Percentiles rank a stretch among this genome's conserved stretches.
phyloP scores from a whole-genome alignment of 1,140 invertebrate species.

The Scaptomyza montana region DNA sequence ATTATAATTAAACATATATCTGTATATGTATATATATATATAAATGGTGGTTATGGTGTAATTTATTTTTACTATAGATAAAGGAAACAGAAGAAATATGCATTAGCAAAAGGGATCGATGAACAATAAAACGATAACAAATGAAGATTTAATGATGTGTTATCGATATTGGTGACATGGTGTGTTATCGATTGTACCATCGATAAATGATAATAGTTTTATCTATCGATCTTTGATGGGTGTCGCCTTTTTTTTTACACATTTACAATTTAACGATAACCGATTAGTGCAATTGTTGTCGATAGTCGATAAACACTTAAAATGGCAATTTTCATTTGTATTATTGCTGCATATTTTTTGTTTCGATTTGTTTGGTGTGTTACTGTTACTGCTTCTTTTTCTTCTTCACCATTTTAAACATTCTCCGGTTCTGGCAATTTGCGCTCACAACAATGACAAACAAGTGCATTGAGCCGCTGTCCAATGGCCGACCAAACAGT shows the following conservation, averaged over 20 bases:
- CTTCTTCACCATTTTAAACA: constrained; percentile 56
- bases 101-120: too few species aligned
- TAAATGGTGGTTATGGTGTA: constrained; percentile 1
- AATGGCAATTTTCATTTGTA: background rate
- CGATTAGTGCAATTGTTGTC: too few species aligned
- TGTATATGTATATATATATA: too few species aligned
- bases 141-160: too few species aligned
- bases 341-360: background rate
- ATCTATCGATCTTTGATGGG: too few species aligned
- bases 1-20: constrained; percentile 11
- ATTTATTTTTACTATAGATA: background rate
- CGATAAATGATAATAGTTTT: background rate
- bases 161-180: background rate
- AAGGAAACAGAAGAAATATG: background rate
- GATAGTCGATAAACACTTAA: too few species aligned
- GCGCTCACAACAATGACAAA: constrained; percentile 82
- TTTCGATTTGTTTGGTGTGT: too few species aligned
- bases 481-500: constrained; percentile 80
- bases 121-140: too few species aligned
- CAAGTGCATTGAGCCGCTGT: constrained; percentile 77
- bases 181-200: constrained; percentile 2
- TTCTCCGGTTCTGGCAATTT: constrained; percentile 83
- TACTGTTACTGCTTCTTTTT: background rate
- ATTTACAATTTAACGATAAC: background rate
- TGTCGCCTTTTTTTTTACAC: too few species aligned